A percentile compares a stretch with the other conserved stretches of the same genome.
Evolutionary conservation across 2,888 invertebrate genomes (phyloP).

Genomic region (Microctonus hyperodae): DNA sequence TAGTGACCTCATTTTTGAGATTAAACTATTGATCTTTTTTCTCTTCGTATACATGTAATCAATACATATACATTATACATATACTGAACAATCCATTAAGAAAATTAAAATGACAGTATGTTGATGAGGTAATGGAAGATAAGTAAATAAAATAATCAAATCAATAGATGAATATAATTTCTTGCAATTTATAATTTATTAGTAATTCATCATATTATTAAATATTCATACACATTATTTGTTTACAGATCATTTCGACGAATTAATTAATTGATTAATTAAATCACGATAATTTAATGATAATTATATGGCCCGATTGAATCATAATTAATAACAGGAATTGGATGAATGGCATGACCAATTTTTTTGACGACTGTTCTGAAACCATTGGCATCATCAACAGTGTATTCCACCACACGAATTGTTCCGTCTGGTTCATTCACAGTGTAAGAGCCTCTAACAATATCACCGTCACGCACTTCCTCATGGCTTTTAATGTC

Average conservation of each 20-base stretch:
- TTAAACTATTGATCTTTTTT: conserved; percentile 1
- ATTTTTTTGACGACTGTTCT: conserved; percentile 57
- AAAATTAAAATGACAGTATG: neutral
- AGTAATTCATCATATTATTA: neutral
- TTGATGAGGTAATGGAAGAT: neutral
- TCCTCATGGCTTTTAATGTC: conserved; percentile 56
- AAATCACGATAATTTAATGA: neutral
- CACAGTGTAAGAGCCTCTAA: conserved; percentile 53
- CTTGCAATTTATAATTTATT: neutral
- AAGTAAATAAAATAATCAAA: neutral
- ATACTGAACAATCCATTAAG: neutral
- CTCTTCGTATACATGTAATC: neutral
- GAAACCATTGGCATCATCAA: conserved; percentile 55
- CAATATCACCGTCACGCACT: conserved; percentile 53
- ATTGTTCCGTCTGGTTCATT: conserved; percentile 56
- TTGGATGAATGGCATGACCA: conserved; percentile 50
- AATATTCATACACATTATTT: neutral
- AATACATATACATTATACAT: too few relatives aligned
- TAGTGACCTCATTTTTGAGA: neutral
- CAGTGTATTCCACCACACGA: conserved; percentile 55
- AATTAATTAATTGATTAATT: too few relatives aligned
- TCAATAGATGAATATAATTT: neutral
- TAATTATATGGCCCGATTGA: neutral
- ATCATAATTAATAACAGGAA: conserved; percentile 26
- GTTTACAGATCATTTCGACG: neutral